Evolutionary conservation across 1,140 invertebrate genomes (phyloP).

Genomic region (Pseudomyrmex pallidus): DNA sequence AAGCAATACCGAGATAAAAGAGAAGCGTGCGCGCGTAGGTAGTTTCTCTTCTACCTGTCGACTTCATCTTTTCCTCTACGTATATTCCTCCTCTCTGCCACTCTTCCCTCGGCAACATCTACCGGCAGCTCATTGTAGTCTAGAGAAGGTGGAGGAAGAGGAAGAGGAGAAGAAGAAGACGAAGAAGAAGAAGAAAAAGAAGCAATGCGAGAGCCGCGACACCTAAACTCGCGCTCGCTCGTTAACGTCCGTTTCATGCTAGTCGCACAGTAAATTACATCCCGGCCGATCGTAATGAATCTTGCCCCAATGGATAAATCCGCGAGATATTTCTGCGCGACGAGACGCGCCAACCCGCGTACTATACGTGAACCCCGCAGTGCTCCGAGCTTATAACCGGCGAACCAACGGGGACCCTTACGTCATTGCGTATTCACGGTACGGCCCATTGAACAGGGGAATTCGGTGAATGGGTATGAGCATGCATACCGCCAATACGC

Average conservation of each 20-base stretch:
- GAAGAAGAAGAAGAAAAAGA: slow-evolving; percentile 23
- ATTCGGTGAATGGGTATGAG: slow-evolving; percentile 81
- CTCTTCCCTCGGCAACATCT: slow-evolving; percentile 36
- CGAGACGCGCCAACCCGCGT: slow-evolving; percentile 3
- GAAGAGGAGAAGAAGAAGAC: not conserved
- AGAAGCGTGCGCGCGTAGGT: slow-evolving; percentile 64
- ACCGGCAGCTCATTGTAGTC: slow-evolving; percentile 61
- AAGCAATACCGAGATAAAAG: slow-evolving; percentile 69
- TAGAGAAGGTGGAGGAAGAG: slow-evolving; percentile 11
- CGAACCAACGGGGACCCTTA: slow-evolving; percentile 66
- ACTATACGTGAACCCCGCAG: slow-evolving; percentile 17
- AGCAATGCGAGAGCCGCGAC: slow-evolving; percentile 60
- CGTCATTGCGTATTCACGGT: slow-evolving; percentile 81
- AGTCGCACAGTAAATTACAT: slow-evolving; percentile 72
- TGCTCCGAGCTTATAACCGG: slow-evolving; percentile 46
- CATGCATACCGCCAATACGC: slow-evolving; percentile 59
- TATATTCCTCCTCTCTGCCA: slow-evolving; percentile 49
- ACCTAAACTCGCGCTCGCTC: slow-evolving; percentile 70
- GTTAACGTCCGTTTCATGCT: slow-evolving; percentile 70
- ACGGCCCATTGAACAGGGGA: slow-evolving; percentile 79
- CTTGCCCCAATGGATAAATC: slow-evolving; percentile 61
- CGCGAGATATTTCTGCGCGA: slow-evolving; percentile 53
- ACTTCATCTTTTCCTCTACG: slow-evolving; percentile 68
- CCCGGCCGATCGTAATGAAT: slow-evolving; percentile 75
- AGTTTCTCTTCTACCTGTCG: slow-evolving; percentile 68